phyloP scores from a whole-genome alignment of 2,113 vertebrate genomes.

The Benitochromis conjunctus region DNA sequence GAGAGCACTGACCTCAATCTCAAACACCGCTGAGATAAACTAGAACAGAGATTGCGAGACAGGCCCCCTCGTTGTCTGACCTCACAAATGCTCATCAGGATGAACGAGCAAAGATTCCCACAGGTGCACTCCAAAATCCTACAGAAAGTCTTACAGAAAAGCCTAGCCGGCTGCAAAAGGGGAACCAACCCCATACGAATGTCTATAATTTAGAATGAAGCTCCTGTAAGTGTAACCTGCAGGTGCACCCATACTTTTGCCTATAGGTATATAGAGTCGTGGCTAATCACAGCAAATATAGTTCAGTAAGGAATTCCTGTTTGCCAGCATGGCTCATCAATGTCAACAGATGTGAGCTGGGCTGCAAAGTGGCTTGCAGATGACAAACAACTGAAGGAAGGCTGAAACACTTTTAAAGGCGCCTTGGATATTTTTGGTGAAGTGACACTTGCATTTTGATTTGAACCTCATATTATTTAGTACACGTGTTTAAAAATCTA shows the following conservation, averaged over 20 bases:
- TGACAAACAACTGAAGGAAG: neutral
- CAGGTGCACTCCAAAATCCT: accelerated
- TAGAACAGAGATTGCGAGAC: neutral
- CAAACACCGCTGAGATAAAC: accelerated
- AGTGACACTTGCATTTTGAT: accelerated
- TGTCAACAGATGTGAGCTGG: neutral
- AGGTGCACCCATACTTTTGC: neutral
- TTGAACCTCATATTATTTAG: neutral
- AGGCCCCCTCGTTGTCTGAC: neutral
- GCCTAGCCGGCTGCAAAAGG: neutral
- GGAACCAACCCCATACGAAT: accelerated
- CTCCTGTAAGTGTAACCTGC: accelerated
- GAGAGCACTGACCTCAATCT: neutral
- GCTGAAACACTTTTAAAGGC: neutral
- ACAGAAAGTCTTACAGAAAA: neutral
- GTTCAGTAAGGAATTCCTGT: neutral
- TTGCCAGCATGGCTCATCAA: neutral
- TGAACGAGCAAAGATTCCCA: neutral
- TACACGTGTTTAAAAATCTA: accelerated
- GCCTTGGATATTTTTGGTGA: neutral
- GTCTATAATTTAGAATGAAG: neutral
- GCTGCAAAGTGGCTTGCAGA: neutral
- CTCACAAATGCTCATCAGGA: neutral
- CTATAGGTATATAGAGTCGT: accelerated
- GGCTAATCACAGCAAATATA: neutral